Percentiles rank a stretch among this genome's conserved stretches.
Evolutionary conservation across 1,140 invertebrate genomes (phyloP).

Genomic region (Teleopsis dalmanni): DNA sequence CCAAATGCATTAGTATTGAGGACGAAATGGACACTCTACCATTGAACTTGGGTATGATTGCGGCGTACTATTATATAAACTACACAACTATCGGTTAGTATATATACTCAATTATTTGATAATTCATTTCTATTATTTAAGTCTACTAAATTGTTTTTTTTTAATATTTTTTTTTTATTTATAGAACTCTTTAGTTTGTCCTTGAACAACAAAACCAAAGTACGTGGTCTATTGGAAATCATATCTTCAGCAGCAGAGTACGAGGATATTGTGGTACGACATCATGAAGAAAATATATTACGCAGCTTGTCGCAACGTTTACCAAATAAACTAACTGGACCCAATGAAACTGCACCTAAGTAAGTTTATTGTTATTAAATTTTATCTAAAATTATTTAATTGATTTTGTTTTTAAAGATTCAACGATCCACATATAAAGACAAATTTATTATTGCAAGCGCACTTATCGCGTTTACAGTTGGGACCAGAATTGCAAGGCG

Average conservation of each 20-base stretch:
- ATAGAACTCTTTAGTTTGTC: conserved; percentile 94
- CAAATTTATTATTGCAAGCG: conserved; percentile 91
- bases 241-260: conserved; percentile 97
- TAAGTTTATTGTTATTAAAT: conserved; percentile 17
- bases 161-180: conserved; percentile 20
- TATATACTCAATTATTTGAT: not conserved
- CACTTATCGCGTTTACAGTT: conserved; percentile 91
- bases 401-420: conserved; percentile 51
- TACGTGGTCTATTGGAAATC: conserved; percentile 93
- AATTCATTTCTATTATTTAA: not conserved
- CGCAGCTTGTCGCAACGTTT: conserved; percentile 69
- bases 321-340: conserved; percentile 65
- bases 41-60: conserved; percentile 98
- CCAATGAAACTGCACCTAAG: conserved; percentile 51
- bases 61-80: conserved; percentile 99
- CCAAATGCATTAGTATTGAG: conserved; percentile 96
- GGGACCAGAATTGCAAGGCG: conserved; percentile 91
- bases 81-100: conserved; percentile 91
- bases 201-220: conserved; percentile 94
- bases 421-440: conserved; percentile 96
- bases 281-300: conserved; percentile 88
- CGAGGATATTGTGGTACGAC: conserved; percentile 86
- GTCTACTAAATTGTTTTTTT: not conserved
- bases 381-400: not conserved
- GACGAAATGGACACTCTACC: conserved; percentile 96